Evolutionary conservation across 2,113 vertebrate genomes (phyloP).

Genomic region (Peromyscus polionotus): DNA sequence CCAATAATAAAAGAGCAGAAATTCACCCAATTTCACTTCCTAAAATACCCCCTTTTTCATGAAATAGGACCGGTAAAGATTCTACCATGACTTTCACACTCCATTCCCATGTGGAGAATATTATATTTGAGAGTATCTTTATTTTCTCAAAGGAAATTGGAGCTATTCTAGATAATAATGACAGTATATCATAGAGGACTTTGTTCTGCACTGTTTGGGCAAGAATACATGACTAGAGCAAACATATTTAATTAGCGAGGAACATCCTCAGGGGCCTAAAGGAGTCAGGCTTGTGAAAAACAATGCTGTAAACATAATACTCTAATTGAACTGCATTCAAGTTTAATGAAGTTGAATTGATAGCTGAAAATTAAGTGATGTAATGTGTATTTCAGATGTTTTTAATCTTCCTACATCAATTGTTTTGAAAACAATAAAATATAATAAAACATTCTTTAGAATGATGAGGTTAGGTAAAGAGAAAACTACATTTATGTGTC

Average conservation of each 20-base stretch:
- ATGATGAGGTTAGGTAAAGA: neutral
- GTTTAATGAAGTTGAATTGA: conserved; percentile 54
- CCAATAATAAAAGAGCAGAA: conserved; percentile 5
- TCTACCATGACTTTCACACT: neutral
- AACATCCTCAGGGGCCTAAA: neutral
- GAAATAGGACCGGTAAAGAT: neutral
- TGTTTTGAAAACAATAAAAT: conserved; percentile 1
- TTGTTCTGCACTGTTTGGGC: conserved; percentile 16
- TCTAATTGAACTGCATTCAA: conserved; percentile 24
- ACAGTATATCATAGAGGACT: neutral
- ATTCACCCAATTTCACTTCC: neutral
- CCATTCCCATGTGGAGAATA: neutral
- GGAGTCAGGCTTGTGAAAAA: conserved; percentile 19
- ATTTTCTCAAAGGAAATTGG: neutral
- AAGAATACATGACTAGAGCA: neutral
- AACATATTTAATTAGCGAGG: conserved; percentile 50
- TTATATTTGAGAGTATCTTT: neutral
- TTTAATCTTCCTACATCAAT: neutral
- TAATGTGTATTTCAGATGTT: neutral
- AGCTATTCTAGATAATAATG: conserved; percentile 14
- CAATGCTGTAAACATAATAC: conserved; percentile 21
- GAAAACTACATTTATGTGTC: neutral
- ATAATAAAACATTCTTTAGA: neutral
- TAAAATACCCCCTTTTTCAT: neutral
- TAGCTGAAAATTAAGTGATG: neutral